These are phyloP conservation scores for Mesaphorura yosii DNA, from an alignment of 1,140 invertebrate genomes.

Conservation along the genomic window DNA sequence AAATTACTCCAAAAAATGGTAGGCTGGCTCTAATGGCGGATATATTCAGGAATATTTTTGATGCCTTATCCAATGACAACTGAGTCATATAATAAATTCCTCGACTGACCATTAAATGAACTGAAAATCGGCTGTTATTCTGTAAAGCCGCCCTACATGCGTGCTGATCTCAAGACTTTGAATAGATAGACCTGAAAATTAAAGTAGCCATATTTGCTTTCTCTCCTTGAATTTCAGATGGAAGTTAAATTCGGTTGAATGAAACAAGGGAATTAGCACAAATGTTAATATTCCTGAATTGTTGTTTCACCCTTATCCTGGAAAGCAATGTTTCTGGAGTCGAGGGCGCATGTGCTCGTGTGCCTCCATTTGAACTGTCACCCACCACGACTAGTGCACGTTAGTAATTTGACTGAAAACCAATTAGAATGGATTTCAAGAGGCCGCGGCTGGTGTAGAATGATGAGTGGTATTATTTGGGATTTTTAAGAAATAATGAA, in stretches of 20 bases:
- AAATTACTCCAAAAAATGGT: not conserved
- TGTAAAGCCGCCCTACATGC: too few species aligned
- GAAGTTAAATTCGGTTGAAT: not conserved
- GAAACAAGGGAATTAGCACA: not conserved
- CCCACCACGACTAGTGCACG: too few species aligned
- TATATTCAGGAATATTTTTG: slow-evolving; percentile 23
- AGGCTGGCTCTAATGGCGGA: not conserved
- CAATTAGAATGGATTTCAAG: too few species aligned
- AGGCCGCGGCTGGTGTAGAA: too few species aligned
- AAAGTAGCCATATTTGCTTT: slow-evolving; percentile 12
- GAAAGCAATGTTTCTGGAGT: too few species aligned
- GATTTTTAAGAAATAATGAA: too few species aligned
- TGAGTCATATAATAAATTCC: slow-evolving; percentile 31
- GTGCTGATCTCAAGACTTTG: slow-evolving; percentile 23
- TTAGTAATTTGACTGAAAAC: too few species aligned
- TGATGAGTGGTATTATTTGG: too few species aligned
- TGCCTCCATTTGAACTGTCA: too few species aligned
- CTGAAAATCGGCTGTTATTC: slow-evolving; percentile 32
- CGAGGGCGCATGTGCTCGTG: too few species aligned
- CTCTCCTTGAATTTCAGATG: not conserved
- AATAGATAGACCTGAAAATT: slow-evolving; percentile 27
- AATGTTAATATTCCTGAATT: not conserved
- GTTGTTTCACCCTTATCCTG: not conserved
- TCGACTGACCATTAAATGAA: slow-evolving; percentile 32
- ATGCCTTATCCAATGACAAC: slow-evolving; percentile 22